phyloP scores from a whole-genome alignment of 2,888 invertebrate genomes.

The Lissonota sp. region DNA sequence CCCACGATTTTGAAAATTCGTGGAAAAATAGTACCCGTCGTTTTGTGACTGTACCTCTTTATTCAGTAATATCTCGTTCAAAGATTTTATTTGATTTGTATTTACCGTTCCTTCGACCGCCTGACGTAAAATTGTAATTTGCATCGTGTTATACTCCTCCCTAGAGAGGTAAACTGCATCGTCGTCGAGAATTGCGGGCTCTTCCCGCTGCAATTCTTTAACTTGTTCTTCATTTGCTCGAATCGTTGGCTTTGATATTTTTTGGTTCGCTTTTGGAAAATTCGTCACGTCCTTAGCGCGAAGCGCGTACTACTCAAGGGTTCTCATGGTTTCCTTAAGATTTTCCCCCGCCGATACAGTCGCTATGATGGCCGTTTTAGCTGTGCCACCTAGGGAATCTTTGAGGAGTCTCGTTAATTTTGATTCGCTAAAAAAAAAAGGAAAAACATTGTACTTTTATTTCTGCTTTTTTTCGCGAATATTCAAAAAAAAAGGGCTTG shows the following conservation, averaged over 20 bases:
- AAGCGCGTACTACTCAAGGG: constrained; percentile 97
- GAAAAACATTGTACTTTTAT: constrained; percentile 7
- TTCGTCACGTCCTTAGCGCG: constrained; percentile 97
- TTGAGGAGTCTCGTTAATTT: constrained; percentile 97
- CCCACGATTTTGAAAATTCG: too few species aligned
- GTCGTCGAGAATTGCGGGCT: constrained; percentile 93
- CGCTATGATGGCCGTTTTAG: constrained; percentile 98
- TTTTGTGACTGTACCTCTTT: constrained; percentile 85
- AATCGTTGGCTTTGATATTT: constrained; percentile 92
- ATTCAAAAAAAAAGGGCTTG: constrained; percentile 2
- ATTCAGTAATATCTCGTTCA: constrained; percentile 88
- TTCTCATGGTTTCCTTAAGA: constrained; percentile 96
- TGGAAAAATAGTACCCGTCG: too few species aligned
- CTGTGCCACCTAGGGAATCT: constrained; percentile 97
- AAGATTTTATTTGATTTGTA: constrained; percentile 87
- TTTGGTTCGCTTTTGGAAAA: constrained; percentile 96
- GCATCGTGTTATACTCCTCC: constrained; percentile 92
- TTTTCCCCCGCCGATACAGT: constrained; percentile 95
- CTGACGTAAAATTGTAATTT: constrained; percentile 87
- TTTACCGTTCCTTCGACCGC: constrained; percentile 89
- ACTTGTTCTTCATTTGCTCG: constrained; percentile 96
- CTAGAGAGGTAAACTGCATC: constrained; percentile 95
- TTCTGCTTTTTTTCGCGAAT: not conserved
- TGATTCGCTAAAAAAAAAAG: constrained; percentile 89
- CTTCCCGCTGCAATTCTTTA: constrained; percentile 93